Evolutionary conservation across 2,888 invertebrate species (phyloP).

Genomic region (Lasioglossum marginatum): DNA sequence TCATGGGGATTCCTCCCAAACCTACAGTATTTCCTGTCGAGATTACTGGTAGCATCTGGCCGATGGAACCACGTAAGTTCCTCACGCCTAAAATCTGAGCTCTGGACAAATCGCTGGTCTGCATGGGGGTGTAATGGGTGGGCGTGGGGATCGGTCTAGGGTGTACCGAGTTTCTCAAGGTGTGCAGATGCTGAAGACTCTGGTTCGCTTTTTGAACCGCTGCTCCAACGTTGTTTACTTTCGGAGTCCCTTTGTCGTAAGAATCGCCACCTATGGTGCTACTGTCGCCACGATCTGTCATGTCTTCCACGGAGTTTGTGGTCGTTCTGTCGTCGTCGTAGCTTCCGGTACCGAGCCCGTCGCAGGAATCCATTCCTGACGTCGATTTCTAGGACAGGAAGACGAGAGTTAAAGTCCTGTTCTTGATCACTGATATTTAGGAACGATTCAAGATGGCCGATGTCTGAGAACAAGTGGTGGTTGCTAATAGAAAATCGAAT

Average conservation of each 20-base stretch:
- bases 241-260: constrained; percentile 44
- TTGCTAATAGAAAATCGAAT: neutral
- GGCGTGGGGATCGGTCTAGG: constrained; percentile 59
- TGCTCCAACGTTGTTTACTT: constrained; percentile 38
- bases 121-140: constrained; percentile 58
- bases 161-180: constrained; percentile 74
- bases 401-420: neutral
- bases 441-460: neutral
- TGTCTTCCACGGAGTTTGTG: constrained; percentile 53
- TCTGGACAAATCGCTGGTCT: constrained; percentile 56
- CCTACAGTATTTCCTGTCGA: constrained; percentile 15
- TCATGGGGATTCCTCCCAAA: constrained; percentile 18
- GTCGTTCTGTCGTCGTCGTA: constrained; percentile 62
- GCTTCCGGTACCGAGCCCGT: constrained; percentile 56
- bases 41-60: constrained; percentile 62
- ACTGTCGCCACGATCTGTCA: constrained; percentile 38
- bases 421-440: neutral
- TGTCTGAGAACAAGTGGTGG: neutral
- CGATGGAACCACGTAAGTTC: constrained; percentile 73
- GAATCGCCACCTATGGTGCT: constrained; percentile 21
- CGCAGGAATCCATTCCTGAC: constrained; percentile 68
- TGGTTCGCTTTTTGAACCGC: constrained; percentile 76
- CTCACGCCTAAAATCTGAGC: constrained; percentile 81
- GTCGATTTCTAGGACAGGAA: constrained; percentile 63
- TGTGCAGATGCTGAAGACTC: constrained; percentile 77